Conservation (phyloP, 2,888 invertebrate species). For the Deilephila porcellus region DNA sequence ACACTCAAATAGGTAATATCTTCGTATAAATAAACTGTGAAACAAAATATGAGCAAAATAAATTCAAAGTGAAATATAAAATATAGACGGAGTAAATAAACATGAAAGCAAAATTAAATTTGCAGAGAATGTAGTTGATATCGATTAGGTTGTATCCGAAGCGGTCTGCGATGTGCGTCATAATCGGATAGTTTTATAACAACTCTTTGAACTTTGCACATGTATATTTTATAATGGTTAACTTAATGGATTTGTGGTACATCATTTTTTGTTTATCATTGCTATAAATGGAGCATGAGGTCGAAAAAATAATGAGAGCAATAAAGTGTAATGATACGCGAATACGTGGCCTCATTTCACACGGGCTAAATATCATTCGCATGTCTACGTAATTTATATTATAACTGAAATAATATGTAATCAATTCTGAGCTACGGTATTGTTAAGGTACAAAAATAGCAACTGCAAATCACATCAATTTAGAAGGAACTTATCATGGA, state of each 20-base stretch:
- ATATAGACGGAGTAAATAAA: background rate
- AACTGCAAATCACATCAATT: background rate
- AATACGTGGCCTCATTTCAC: slow-evolving; percentile 60
- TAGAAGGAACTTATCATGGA: background rate
- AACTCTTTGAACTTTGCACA: background rate
- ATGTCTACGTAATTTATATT: slow-evolving; percentile 31
- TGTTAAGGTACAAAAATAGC: slow-evolving; percentile 22
- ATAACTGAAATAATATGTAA: slow-evolving; percentile 28
- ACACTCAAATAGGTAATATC: no score
- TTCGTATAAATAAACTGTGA: no score
- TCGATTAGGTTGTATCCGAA: background rate
- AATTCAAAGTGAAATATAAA: background rate
- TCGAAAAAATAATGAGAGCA: slow-evolving; percentile 57
- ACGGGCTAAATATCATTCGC: slow-evolving; percentile 56
- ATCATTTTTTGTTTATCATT: slow-evolving; percentile 40
- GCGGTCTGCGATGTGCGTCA: background rate
- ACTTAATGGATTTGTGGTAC: slow-evolving; percentile 5
- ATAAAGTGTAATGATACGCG: slow-evolving; percentile 60
- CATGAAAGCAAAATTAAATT: background rate
- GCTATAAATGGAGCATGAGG: slow-evolving; percentile 45
- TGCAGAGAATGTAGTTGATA: background rate
- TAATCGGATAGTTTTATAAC: background rate
- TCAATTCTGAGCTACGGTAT: slow-evolving; percentile 19
- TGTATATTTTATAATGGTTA: slow-evolving; percentile 9
- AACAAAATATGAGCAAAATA: no score